A percentile compares a stretch with the other conserved stretches of the same genome.
Conservation (phyloP, 2,888 invertebrate species). For the Pachydiplax longipennis region DNA sequence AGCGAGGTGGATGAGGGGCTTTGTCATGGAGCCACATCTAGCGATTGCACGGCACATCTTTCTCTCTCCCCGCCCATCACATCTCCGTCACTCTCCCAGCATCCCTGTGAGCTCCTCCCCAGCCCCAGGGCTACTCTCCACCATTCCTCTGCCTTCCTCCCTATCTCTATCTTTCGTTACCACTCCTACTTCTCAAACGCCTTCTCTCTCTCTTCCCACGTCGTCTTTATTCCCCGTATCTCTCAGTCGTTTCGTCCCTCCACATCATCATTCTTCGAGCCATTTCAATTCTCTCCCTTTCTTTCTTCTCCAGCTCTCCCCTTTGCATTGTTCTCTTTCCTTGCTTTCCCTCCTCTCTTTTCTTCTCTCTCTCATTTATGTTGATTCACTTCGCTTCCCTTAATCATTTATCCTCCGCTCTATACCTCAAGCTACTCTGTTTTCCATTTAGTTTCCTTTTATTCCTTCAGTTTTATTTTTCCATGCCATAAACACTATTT, state of each 20-base stretch:
- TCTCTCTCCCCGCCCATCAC: not conserved
- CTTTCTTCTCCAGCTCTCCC: too few species aligned
- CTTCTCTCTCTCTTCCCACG: not conserved
- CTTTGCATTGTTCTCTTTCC: too few species aligned
- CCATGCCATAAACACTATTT: too few species aligned
- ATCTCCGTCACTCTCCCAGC: not conserved
- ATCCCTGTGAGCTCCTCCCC: not conserved
- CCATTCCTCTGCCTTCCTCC: too few species aligned
- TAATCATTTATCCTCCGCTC: not conserved
- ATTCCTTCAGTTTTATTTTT: too few species aligned
- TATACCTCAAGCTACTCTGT: not conserved
- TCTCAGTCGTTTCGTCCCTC: not conserved
- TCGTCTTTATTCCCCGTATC: not conserved
- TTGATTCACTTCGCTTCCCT: not conserved
- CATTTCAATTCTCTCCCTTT: not conserved
- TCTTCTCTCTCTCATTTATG: not conserved
- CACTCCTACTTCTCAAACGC: not conserved
- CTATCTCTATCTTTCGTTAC: not conserved
- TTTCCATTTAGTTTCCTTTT: not conserved
- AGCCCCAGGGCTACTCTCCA: not conserved
- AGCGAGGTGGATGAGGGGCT: slow-evolving; percentile 6
- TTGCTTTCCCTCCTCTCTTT: not conserved
- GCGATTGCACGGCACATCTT: not conserved
- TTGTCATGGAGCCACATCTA: not conserved
- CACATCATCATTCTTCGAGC: not conserved